Conservation (phyloP, 1,140 invertebrate genomes). For the Musca domestica region DNA sequence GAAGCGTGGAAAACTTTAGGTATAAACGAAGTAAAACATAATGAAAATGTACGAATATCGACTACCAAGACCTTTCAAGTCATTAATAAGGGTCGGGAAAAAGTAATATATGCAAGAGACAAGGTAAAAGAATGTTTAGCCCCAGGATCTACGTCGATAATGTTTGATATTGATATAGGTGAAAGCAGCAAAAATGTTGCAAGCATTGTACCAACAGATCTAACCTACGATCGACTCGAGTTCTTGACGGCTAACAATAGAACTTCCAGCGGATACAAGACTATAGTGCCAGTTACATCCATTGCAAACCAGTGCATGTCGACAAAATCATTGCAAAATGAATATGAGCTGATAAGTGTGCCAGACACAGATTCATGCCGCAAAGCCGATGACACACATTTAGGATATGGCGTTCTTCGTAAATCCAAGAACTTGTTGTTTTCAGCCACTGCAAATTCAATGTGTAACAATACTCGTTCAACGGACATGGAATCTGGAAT, state of each 20-base stretch:
- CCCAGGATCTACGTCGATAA: conserved; percentile 35
- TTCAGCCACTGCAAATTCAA: too few species aligned
- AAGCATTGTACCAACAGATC: conserved; percentile 35
- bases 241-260: conserved; percentile 74
- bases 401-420: neutral
- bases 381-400: neutral
- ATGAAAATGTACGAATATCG: conserved; percentile 2
- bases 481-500: too few species aligned
- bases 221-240: conserved; percentile 73
- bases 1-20: conserved; percentile 77
- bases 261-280: conserved; percentile 66
- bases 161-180: conserved; percentile 48
- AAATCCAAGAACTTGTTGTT: neutral
- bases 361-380: conserved; percentile 56
- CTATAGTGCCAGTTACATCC: conserved; percentile 58
- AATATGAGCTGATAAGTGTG: conserved; percentile 49
- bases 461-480: too few species aligned
- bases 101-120: conserved; percentile 20
- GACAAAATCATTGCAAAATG: conserved; percentile 39
- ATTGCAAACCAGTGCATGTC: conserved; percentile 41
- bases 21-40: conserved; percentile 68
- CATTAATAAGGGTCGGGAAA: too few species aligned
- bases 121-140: conserved; percentile 38
- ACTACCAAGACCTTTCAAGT: conserved; percentile 44
- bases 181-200: conserved; percentile 30